Evolutionary conservation across 2,113 vertebrate species (phyloP), one percentile per base, ranked within the genome.

Genomic region (Calonectris borealis): DNA sequence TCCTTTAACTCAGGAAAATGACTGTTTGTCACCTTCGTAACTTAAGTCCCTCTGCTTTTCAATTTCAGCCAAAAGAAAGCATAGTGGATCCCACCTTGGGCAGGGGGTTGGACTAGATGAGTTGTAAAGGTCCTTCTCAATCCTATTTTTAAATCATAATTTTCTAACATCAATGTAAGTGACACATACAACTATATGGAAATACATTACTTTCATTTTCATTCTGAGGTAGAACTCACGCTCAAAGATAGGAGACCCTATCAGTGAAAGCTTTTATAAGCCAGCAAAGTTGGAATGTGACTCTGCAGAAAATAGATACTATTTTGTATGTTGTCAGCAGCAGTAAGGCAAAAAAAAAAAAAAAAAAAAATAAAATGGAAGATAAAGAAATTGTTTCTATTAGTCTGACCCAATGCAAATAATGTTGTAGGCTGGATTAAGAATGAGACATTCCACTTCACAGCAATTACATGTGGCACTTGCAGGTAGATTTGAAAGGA

Each of bases 221-320:
- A 62, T 88, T 93, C 75, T 85, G 69, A 83, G 54, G 61, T 51
- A 61, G 69, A 91, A 11, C 66, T 86, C 46, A 78, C 86, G 78
- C 80, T 72, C 55, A 24, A 13, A 91, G 60, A 71, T 80, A 84
- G 58, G 57, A 94, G 86, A 83, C 68, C 44, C 7, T 51, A 54
- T 58, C 34, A 70, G 11, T 73, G 49, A 90, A 85, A 87, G 29
- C 40, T 80, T 90, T 42, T 79, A 32, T 62, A 71, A 77, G 2
- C 25, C 62, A 85, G 71, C 46, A 90, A 78, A 85, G 44, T 5
- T 55, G 36, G 31, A 84, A 66, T 55, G n/a, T 65, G 54, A 92
- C 90, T 90, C 88, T 88, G 65, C 73, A 95, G 96, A 95, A 96
- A 94, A 91, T 2, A 19, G 69, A 80, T 64, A 96, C 60, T 52